Evolutionary conservation across 1,140 invertebrate genomes (phyloP), one percentile per base, ranked within the genome.

Genomic region (Melipona quadrifasciata): DNA sequence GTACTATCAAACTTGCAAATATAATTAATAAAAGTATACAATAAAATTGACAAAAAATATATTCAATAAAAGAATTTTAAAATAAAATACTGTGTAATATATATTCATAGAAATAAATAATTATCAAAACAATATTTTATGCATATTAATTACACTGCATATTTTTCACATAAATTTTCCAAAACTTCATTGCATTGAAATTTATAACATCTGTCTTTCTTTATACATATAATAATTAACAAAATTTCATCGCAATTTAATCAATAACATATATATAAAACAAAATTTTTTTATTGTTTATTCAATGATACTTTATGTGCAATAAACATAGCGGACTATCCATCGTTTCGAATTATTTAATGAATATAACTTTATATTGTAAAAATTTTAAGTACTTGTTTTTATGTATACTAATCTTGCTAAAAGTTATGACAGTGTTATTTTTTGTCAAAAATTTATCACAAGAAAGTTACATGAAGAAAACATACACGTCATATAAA

Each of bases 1-100:
- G 82, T 84, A 84, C 77, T 84, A 84, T 68, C 21, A 84, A 84
- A 84, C 57, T 80, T 84, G 47, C 82, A 79, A n/a, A 16, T 64
- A 17, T 72, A 47, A 47, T 47, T 47, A 47, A 8, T 8, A 47
- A 75, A 75, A 82, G 64, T 64, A 65, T 47, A 65, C 65, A 64
- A 47, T 47, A 47, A 47, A 47, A 47, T 47, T 64, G 64, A 73
- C 27, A 65, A 57, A 68, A 75, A 70, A 31, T 47, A 34, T 31
- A 61, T 64, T 78, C 55, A 77, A 55, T 80, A 55, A 79, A 73
- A 73, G 21, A 84, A 64, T 47, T 34, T 53, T 58, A 5, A 4
- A n/a, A 8, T 70, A n/a, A 58, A 57, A 51, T 55, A 58, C 70
- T 16, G 31, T 61, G n/a, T 31, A 21, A 71, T 51, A 78, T 34